These are phyloP conservation scores for Raja brachyura DNA, from an alignment of 2,113 vertebrate genomes.

Conservation along the genomic window DNA sequence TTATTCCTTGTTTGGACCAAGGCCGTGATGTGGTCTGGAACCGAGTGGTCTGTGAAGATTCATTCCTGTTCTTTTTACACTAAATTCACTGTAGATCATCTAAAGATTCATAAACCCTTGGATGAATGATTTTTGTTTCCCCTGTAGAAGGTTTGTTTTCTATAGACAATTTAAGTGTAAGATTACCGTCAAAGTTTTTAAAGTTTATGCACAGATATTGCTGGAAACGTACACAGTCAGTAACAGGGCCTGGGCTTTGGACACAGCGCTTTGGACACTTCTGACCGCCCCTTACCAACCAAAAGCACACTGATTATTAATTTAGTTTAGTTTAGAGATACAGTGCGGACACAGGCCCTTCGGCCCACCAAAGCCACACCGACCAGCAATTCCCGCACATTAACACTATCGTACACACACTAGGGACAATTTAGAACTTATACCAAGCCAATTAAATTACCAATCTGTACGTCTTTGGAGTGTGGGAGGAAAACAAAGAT, in stretches of 20 bases:
- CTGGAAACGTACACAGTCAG: neutral
- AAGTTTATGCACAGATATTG: neutral
- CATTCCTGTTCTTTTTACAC: neutral
- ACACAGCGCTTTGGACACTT: neutral
- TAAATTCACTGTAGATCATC: too few relatives aligned
- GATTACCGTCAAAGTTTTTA: neutral
- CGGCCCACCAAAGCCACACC: too few relatives aligned
- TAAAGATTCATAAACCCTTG: neutral
- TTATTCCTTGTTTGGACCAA: too few relatives aligned
- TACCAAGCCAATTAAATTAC: too few relatives aligned
- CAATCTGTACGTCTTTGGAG: too few relatives aligned
- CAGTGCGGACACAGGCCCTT: too few relatives aligned
- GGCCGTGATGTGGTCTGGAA: too few relatives aligned
- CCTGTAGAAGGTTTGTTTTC: neutral
- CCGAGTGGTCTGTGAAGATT: neutral
- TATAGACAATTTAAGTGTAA: neutral
- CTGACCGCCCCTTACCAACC: neutral
- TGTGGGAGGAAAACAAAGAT: too few relatives aligned
- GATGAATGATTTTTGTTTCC: neutral
- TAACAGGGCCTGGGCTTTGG: neutral
- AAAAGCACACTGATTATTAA: neutral
- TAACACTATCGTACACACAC: too few relatives aligned
- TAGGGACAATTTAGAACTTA: too few relatives aligned
- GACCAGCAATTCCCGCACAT: too few relatives aligned
- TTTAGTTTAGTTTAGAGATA: too few relatives aligned